phyloP scores from a whole-genome alignment of 2,113 vertebrate genomes.

The Solea senegalensis region DNA sequence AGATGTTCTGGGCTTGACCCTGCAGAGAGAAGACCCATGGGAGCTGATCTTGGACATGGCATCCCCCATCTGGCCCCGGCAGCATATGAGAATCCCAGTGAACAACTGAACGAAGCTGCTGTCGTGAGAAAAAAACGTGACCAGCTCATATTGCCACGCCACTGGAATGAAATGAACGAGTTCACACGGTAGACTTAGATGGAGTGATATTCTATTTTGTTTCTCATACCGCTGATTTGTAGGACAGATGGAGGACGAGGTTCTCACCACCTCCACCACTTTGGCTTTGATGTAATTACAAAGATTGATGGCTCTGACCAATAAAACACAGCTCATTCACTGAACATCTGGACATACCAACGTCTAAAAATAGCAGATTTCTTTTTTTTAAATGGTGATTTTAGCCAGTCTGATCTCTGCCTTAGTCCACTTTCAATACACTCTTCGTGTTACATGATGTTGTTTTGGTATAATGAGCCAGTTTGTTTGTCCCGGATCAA shows the following conservation, averaged over 20 bases:
- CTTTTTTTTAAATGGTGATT: too few relatives aligned
- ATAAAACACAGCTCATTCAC: slow-evolving; percentile 11
- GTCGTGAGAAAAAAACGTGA: background rate
- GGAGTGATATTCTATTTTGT: background rate
- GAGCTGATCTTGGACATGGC: background rate
- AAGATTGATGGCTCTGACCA: slow-evolving; percentile 1
- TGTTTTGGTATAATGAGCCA: background rate
- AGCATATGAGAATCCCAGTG: background rate
- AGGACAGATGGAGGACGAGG: background rate
- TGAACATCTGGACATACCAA: background rate
- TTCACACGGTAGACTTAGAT: too few relatives aligned
- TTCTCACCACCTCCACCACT: background rate
- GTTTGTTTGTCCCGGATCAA: slow-evolving; percentile 5
- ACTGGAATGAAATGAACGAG: too few relatives aligned
- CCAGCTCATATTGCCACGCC: background rate
- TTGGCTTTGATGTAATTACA: background rate
- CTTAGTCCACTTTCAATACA: background rate
- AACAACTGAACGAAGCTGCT: slow-evolving; percentile 3
- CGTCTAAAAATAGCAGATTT: background rate
- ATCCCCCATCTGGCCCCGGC: slow-evolving; percentile 6
- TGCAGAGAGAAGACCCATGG: background rate
- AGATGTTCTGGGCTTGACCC: slow-evolving; percentile 9
- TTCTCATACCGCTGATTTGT: background rate
- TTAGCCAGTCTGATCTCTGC: background rate
- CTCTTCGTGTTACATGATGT: too few relatives aligned